Evolutionary conservation across 2,888 invertebrate genomes (phyloP).

Genomic region (Muschampia plurimacula): DNA sequence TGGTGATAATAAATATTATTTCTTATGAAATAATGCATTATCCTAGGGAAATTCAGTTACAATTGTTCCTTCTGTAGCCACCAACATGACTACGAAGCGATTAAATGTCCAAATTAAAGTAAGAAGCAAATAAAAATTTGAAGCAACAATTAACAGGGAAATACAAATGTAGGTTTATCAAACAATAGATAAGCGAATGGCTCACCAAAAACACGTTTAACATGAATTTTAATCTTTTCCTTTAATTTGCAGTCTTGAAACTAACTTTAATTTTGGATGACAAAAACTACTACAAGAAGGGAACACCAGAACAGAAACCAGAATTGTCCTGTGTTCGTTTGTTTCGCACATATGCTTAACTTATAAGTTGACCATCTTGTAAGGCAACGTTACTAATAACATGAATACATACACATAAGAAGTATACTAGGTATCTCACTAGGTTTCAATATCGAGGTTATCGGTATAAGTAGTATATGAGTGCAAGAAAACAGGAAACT

Average conservation of each 20-base stretch:
- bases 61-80: neutral
- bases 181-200: slow-evolving; percentile 20
- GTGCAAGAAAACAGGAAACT: slow-evolving; percentile 70
- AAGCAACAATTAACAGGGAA: slow-evolving; percentile 1
- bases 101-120: too few species aligned
- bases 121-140: neutral
- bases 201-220: slow-evolving; percentile 7
- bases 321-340: too few species aligned
- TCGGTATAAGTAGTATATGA: slow-evolving; percentile 52
- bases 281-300: neutral
- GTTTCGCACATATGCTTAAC: neutral
- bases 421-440: slow-evolving; percentile 12
- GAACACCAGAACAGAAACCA: too few species aligned
- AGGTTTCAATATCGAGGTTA: slow-evolving; percentile 57
- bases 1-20: neutral
- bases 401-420: neutral
- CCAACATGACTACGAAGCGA: too few species aligned
- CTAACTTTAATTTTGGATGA: neutral
- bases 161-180: slow-evolving; percentile 3
- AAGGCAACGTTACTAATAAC: neutral
- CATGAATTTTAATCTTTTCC: slow-evolving; percentile 13
- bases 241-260: slow-evolving; percentile 13
- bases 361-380: neutral
- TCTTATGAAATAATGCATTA: neutral
- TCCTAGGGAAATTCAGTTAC: neutral